Evolutionary conservation across 2,888 invertebrate genomes (phyloP), one percentile per base, ranked within the genome.

Genomic region (Zelleria hepariella): DNA sequence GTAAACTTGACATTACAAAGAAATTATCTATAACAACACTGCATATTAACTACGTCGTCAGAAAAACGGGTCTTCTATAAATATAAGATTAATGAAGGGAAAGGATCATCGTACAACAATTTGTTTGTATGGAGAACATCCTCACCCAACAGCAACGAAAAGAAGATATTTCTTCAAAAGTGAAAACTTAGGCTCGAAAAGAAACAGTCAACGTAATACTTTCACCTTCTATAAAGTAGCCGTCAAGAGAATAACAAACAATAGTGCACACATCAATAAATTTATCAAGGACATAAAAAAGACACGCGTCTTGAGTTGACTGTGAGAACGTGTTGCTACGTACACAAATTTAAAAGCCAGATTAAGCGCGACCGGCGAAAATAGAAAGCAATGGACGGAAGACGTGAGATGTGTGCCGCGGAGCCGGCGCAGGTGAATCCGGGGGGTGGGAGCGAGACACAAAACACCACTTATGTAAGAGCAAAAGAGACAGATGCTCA

Each of bases 371-470:
- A 78, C 75, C 77, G 72, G 84, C 83, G 76, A 86, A 86, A 87
- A 86, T 87, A 88, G 87, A 88, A 88, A 88, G 88, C 86, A 86
- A 72, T 77, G 80, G 76, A 76, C 80, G 78, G 80, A 81, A 82
- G 80, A 77, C 65, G 66, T 68, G 69, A 77, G 77, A 85, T 86
- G 84, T 87, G 82, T 87, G 87, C 80, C 85, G 82, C 78, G 76
- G 71, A 74, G 72, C 70, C 63, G 71, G 69, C 78, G 72, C 86
- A 86, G 85, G 86, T 85, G 84, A 74, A 78, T 74, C 68, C 64
- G 68, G 71, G 71, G 70, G 65, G 64, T 67, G 68, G 66, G 74
- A 67, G 71, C 64, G 74, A 82, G 67, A 72, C 74, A 77, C 69
- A 70, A 66, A 69, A 73, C 64, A 72, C 69, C 72, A 77, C 71